Conservation (phyloP, 2,888 invertebrate genomes). For the Rugalucina vietnamica region DNA sequence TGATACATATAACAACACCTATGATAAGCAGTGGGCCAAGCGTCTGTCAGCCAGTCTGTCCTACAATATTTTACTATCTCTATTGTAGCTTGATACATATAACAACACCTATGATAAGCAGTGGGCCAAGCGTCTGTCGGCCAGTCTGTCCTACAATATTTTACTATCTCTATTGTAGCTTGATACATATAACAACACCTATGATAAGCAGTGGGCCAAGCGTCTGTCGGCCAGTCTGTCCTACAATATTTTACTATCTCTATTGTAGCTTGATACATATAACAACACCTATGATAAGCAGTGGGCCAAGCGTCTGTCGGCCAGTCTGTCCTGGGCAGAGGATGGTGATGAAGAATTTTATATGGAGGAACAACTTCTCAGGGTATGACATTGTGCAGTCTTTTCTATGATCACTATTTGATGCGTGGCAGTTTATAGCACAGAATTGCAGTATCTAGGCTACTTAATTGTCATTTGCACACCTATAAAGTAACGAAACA, state of each 20-base stretch:
- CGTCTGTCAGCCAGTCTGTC: conserved; percentile 66
- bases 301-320: conserved; percentile 67
- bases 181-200: conserved; percentile 52
- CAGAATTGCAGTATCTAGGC: too few species aligned
- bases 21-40: conserved; percentile 67
- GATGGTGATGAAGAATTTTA: conserved; percentile 63
- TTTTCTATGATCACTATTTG: too few species aligned
- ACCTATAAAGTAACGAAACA: too few species aligned
- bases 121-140: conserved; percentile 67
- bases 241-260: conserved; percentile 21
- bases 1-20: conserved; percentile 52
- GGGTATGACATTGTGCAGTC: conserved; percentile 53
- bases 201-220: conserved; percentile 67
- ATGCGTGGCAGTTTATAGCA: too few species aligned
- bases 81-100: conserved; percentile 53
- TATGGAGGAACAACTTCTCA: conserved; percentile 46
- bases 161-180: conserved; percentile 47
- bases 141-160: conserved; percentile 66
- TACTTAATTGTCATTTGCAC: too few species aligned
- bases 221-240: conserved; percentile 66
- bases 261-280: conserved; percentile 53
- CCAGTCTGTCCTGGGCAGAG: conserved; percentile 69
- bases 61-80: too few species aligned
- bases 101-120: conserved; percentile 61
- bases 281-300: conserved; percentile 61